A percentile compares a stretch with the other conserved stretches of the same genome.
These are phyloP conservation scores for Tupaia chinensis DNA, from an alignment of 2,113 vertebrate genomes.

Conservation along the genomic window DNA sequence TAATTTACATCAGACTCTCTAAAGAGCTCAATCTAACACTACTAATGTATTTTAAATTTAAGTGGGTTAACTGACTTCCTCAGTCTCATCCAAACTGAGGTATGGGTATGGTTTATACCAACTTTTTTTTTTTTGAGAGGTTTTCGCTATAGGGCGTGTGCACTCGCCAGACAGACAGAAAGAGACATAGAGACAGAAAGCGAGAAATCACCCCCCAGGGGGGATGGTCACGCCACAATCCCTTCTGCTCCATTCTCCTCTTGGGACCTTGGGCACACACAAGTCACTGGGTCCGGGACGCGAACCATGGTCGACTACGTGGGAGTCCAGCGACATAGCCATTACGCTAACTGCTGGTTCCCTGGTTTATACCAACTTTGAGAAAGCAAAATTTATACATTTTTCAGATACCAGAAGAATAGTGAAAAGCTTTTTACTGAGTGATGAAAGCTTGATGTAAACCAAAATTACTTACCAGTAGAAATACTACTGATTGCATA, in stretches of 20 bases:
- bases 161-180: no score
- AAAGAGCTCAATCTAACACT: neutral
- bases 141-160: no score
- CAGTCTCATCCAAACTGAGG: neutral
- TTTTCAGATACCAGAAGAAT: neutral
- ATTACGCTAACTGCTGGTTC: no score
- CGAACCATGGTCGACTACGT: no score
- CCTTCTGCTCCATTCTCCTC: no score
- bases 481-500: slow-evolving; percentile 16
- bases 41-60: slow-evolving; percentile 2
- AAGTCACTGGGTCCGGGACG: no score
- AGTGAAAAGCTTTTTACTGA: slow-evolving; percentile 12
- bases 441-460: slow-evolving; percentile 44
- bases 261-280: no score
- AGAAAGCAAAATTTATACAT: slow-evolving; percentile 25
- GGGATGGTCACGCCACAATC: no score
- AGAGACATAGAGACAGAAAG: no score
- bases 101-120: slow-evolving; percentile 1
- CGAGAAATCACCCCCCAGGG: no score
- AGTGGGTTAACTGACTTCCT: slow-evolving; percentile 21
- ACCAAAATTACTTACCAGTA: neutral
- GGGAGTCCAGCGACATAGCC: no score
- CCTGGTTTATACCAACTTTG: slow-evolving; percentile 12
- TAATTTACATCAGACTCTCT: slow-evolving; percentile 32
- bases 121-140: neutral